These are phyloP conservation scores for Hydropotes inermis DNA, from an alignment of 2,113 vertebrate genomes.

Conservation along the genomic window DNA sequence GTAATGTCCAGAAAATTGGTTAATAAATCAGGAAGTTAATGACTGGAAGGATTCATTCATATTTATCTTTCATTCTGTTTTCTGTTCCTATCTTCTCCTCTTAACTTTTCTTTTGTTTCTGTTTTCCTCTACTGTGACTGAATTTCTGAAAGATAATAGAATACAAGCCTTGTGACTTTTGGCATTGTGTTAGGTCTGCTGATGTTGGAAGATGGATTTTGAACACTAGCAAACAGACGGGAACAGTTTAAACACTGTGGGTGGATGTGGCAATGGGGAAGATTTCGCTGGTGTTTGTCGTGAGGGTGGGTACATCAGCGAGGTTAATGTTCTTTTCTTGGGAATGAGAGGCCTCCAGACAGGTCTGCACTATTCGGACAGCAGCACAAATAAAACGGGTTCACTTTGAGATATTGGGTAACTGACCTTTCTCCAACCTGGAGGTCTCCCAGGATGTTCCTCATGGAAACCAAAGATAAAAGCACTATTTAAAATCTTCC, in stretches of 20 bases:
- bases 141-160: neutral
- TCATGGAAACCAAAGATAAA: neutral
- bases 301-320: neutral
- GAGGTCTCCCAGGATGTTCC: neutral
- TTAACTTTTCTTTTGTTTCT: neutral
- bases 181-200: neutral
- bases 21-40: neutral
- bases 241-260: conserved; percentile 24
- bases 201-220: conserved; percentile 48
- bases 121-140: neutral
- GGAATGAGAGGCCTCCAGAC: neutral
- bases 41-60: neutral
- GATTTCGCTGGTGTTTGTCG: neutral
- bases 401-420: neutral
- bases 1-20: neutral
- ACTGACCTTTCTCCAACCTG: neutral
- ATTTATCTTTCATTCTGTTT: neutral
- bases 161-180: neutral
- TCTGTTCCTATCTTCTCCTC: neutral
- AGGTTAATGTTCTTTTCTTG: neutral
- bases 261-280: neutral
- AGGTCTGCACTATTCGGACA: neutral
- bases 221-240: conserved; percentile 44
- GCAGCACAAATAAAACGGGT: neutral
- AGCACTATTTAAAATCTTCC: neutral